Base-by-base conservation (phyloP, 2,888 invertebrate genomes). In the Protophormia terraenovae region DNA sequence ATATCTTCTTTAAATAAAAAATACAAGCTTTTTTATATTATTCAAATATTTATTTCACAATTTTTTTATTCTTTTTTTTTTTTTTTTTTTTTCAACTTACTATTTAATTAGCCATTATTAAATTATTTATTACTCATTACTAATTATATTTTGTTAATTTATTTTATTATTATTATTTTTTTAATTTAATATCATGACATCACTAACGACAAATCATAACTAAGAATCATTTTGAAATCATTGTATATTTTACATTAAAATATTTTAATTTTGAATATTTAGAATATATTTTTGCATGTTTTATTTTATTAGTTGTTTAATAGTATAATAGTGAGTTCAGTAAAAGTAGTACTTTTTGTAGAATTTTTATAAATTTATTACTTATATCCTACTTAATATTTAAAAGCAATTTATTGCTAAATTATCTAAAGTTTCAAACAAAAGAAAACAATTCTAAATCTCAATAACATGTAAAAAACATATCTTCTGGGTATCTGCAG, bases 1-100 rank as follows among this genome's bases (percentile, higher is more conserved):
- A 60, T 62, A 67, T 81, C 81, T 81, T 81, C 87, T 88, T 85
- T 87, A 88, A 87, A 50, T 50, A 22, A 88, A 89, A 53, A 69
- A 69, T 14, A 76, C 29, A 45, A 66, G 1, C 55, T 7, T 32
- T 55, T 53, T 55, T 8, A n/a, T n/a, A 47, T 86, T 89, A 75
- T 88, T 76, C 69, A 73, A 76, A 29, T 78, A 77, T 83, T 75
- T 80, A 38, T 38, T 4, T 14, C 38, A 38, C 12, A n/a, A 10
- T 50, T 35, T 24, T 19, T 38, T 64, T 12, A 41, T 64, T 19
- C 45, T 87, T 72, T 79, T 75, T 50, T 50, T 78, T 24, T 76
- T 38, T 62, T 60, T 2, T 3, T 62, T 62, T 22, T 60, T 6
- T 12, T 35, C 4, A 32, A 16, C 14, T 14, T 14, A 38, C 14